Base-by-base conservation (phyloP, 2,113 vertebrate genomes). In the Romanogobio albipinnatus region DNA sequence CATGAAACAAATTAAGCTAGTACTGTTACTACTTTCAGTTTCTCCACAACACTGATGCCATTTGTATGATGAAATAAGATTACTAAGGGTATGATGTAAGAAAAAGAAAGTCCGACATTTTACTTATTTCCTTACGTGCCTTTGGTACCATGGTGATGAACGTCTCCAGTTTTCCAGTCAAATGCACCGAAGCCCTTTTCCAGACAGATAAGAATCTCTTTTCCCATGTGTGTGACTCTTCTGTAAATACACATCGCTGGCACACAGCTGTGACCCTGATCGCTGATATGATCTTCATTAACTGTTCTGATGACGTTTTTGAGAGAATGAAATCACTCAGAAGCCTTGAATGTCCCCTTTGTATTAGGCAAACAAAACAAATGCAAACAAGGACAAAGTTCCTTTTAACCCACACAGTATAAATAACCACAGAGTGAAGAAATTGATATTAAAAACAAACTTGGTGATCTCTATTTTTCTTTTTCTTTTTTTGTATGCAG, bases 401-500 rank as follows among this genome's bases (percentile, higher is more conserved):
- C 43, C 49, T 68, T 59, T 79, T 24, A 47, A 62, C 77, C 77
- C 82, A 81, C 33, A 29, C 76, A 29, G 19, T 68, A n/a, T 70
- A 71, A 76, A 36, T 76, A 64, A 87, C 33, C 49, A 49, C 15
- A 11, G 39, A 83, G 39, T n/a, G 15, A 70, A 24, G 33, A 47
- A 76, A 39, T 3, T 47, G 39, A 62, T 9, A 4, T 45, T 9
- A n/a, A 17, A 43, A 49, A 19, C 19, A 15, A 15, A 29, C 49
- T n/a, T 29, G 58, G 75, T 59, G 51, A 58, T 1, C 3, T 53
- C 3, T 22, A 4, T 9, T 56, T 43, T 53, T 33, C 9, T 1
- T 9, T 26, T 24, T 36, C 5, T 29, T 10, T 2, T 0, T 76
- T 0, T 66, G 82, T 89, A 84, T 77, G 22, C 91, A 99, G 98